Percentiles rank a stretch among this genome's conserved stretches.
These are phyloP conservation scores for Alexandromys fortis DNA, from an alignment of 2,113 vertebrate genomes.

Conservation along the genomic window DNA sequence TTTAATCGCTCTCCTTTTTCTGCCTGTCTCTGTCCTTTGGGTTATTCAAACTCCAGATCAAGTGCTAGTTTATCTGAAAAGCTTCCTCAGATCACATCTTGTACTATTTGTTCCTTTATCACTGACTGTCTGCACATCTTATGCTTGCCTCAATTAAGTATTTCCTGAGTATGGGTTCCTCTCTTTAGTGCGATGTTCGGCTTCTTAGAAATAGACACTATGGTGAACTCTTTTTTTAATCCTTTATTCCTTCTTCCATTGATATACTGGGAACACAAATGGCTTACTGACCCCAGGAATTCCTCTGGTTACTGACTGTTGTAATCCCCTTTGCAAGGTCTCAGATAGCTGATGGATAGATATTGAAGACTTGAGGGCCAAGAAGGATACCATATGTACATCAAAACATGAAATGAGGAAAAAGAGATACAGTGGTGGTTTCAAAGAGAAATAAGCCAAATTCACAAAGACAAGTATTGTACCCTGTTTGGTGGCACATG, in stretches of 20 bases:
- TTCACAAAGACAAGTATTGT: background rate
- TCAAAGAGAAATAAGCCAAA: background rate
- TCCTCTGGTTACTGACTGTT: background rate
- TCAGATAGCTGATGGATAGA: background rate
- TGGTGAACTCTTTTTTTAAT: background rate
- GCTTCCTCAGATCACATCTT: background rate
- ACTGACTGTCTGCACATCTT: background rate
- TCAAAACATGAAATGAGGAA: background rate
- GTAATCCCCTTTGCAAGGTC: background rate
- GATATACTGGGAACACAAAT: background rate
- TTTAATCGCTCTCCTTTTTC: background rate
- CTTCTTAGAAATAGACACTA: background rate
- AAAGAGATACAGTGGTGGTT: background rate
- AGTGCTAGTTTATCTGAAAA: conserved; percentile 7
- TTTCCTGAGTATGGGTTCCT: background rate
- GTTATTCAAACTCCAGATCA: background rate
- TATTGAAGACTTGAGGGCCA: background rate
- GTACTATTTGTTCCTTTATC: background rate
- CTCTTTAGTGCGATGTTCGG: background rate
- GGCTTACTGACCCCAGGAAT: background rate
- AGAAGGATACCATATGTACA: background rate
- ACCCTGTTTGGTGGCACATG: background rate
- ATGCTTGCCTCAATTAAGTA: background rate
- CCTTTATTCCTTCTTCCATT: background rate
- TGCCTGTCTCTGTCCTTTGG: background rate